Evolutionary conservation across 2,113 vertebrate species (phyloP).

Genomic region (Hippocampus mohnikei): DNA sequence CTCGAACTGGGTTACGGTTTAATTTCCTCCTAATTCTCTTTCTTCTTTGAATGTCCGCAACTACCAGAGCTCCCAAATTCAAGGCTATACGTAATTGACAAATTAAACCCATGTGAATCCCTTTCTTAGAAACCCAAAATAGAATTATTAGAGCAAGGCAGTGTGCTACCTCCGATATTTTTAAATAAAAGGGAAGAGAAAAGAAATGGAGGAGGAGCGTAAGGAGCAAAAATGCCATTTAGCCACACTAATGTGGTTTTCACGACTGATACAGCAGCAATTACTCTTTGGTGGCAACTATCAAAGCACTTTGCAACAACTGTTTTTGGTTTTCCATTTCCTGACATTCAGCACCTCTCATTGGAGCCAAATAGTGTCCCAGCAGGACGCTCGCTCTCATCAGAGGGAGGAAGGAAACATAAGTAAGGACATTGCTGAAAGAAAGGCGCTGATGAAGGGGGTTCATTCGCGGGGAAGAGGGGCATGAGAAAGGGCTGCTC

Average conservation of each 20-base stretch:
- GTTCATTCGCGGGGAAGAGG: constrained; percentile 42
- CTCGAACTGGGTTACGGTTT: constrained; percentile 60
- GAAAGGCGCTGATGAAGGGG: constrained; percentile 49
- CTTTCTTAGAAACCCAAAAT: constrained; percentile 57
- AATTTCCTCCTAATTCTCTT: constrained; percentile 63
- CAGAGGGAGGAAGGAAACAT: constrained; percentile 52
- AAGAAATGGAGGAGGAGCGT: background rate
- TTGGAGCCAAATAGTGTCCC: constrained; percentile 38
- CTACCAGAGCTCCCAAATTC: constrained; percentile 55
- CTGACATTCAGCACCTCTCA: constrained; percentile 23
- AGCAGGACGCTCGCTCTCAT: constrained; percentile 51
- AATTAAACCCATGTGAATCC: constrained; percentile 58
- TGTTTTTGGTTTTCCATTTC: constrained; percentile 37
- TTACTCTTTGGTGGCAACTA: constrained; percentile 23
- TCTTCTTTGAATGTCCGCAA: constrained; percentile 62
- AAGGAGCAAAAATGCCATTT: constrained; percentile 33
- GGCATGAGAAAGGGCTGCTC: constrained; percentile 55
- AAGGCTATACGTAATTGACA: constrained; percentile 60
- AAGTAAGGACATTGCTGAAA: constrained; percentile 26
- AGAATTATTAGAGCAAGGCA: constrained; percentile 63
- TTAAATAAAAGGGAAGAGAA: background rate
- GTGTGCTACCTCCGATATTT: constrained; percentile 18
- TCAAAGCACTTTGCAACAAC: constrained; percentile 41
- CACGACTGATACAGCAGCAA: constrained; percentile 15
- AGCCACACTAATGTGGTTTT: constrained; percentile 28